Evolutionary conservation across 2,888 invertebrate species (phyloP), one percentile per base, ranked within the genome.

Genomic region (Conus canariensis): DNA sequence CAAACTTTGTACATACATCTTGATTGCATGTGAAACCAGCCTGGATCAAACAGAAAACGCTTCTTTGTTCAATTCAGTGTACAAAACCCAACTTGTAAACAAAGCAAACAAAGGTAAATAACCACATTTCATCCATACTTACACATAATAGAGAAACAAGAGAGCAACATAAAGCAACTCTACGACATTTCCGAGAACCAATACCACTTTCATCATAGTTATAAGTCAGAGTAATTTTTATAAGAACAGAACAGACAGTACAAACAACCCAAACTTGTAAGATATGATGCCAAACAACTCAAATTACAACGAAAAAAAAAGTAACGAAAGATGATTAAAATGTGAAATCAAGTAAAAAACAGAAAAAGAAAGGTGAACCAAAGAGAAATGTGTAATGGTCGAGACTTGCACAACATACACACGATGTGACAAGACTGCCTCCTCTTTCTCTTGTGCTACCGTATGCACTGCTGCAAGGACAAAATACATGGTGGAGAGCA

Each of bases 381-480:
- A 85, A 59, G 58, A 64, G 60, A 12, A 85, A 64, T 60, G 67
- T 67, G 86, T 60, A 25, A 19, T 83, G 19, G 82, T 83, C 30
- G 64, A 58, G 60, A 86, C 60, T 85, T 19, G 59, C 85, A 60
- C 64, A 64, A 86, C 86, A 86, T 86, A 86, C 86, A 86, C 67
- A 86, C 67, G 25, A 25, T 67, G 86, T 30, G 67, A 67, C 60
- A 86, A 19, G 58, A 64, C 45, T 86, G 86, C 86, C 85, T 86
- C 86, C 67, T 45, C 86, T 70, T 60, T 83, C 56, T 85, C 59
- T 85, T 67, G 83, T 87, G 90, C 90, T 89, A 90, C 90, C 89
- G 90, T 87, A 87, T 90, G 89, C 89, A 90, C 74, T 89, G 89
- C 90, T 90, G 90, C 80, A 90, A 90, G 89, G 87, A 90, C 83